A percentile compares a stretch with the other conserved stretches of the same genome.
Evolutionary conservation across 2,113 vertebrate species (phyloP).

Genomic region (Gnathonemus longibarbis): DNA sequence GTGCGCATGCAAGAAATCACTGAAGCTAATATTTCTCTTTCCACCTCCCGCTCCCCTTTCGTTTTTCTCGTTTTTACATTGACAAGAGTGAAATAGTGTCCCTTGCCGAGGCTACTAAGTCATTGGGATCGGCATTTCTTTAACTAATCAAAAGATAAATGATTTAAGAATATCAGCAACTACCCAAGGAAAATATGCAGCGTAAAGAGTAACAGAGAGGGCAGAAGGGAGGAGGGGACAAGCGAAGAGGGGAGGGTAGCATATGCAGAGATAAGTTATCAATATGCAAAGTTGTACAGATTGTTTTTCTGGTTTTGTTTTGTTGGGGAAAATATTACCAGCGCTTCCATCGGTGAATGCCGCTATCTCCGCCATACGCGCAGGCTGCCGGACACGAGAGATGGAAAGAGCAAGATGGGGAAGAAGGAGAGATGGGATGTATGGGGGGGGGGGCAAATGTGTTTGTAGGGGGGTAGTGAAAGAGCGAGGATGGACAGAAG

Average conservation of each 20-base stretch:
- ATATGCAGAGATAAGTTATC: conserved; percentile 64
- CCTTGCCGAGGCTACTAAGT: conserved; percentile 27
- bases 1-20: conserved; percentile 49
- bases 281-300: conserved; percentile 65
- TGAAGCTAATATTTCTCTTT: conserved; percentile 44
- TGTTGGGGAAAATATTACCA: conserved; percentile 64
- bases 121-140: conserved; percentile 35
- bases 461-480: conserved; percentile 53
- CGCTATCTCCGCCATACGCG: conserved; percentile 76
- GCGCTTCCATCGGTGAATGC: conserved; percentile 81
- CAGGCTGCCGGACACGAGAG: conserved; percentile 60
- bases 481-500: conserved; percentile 22
- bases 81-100: conserved; percentile 39
- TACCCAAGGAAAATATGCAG: conserved; percentile 16
- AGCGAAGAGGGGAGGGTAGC: conserved; percentile 45
- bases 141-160: conserved; percentile 24
- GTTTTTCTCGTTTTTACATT: conserved; percentile 41
- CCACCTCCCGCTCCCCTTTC: conserved; percentile 37
- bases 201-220: conserved; percentile 24
- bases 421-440: conserved; percentile 35
- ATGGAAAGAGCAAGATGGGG: conserved; percentile 1
- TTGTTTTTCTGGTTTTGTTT: conserved; percentile 35
- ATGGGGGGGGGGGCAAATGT: conserved; percentile 48
- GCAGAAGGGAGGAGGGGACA: conserved; percentile 36
- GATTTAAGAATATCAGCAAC: conserved; percentile 24